Base-by-base conservation (phyloP, 2,888 invertebrate species). In the Drosophila testacea region DNA sequence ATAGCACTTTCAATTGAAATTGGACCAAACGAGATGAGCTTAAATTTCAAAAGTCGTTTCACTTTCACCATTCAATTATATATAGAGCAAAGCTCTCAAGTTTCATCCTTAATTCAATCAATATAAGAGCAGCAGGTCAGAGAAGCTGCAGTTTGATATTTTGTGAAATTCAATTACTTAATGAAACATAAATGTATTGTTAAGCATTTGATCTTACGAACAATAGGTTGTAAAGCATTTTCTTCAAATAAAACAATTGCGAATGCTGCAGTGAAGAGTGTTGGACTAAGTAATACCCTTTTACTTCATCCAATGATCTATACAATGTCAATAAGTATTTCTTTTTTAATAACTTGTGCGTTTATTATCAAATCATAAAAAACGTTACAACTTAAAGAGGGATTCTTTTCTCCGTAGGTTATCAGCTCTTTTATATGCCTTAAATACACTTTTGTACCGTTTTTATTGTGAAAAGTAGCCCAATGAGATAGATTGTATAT, bases 81-180 rank as follows among this genome's bases (percentile, higher is more conserved):
- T 69, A 56, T 54, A 11, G 34, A n/a, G 46, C 41, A 59, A 47
- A 52, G 44, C 59, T 52, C 69, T 76, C 39, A 55, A 10, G 41
- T 65, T 78, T 62, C 74, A 74, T 77, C 59, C 66, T 65, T 77
- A 81, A 86, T 83, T 81, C 83, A 83, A 81, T 86, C 86, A 83
- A 81, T 77, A 77, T 77, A 61, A 50, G 16, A 81, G 56, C 74
- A 68, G 71, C 54, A 55, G 44, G 48, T 32, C 57, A 54, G 4
- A 48, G 41, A 28, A 63, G 62, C 28, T 56, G 66, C 66, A 63
- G 83, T 54, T 64, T 65, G 51, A 83, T 83, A 80, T 66, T 64
- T 67, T 55, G 16, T 30, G 22, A 62, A 61, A 73, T 56, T 51
- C 41, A 48, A 73, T 73, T 61, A 34, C 39, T 16, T 54, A 59